Evolutionary conservation across 2,888 invertebrate species (phyloP), one percentile per base, ranked within the genome.

Genomic region (Phanerotoma sp.): DNA sequence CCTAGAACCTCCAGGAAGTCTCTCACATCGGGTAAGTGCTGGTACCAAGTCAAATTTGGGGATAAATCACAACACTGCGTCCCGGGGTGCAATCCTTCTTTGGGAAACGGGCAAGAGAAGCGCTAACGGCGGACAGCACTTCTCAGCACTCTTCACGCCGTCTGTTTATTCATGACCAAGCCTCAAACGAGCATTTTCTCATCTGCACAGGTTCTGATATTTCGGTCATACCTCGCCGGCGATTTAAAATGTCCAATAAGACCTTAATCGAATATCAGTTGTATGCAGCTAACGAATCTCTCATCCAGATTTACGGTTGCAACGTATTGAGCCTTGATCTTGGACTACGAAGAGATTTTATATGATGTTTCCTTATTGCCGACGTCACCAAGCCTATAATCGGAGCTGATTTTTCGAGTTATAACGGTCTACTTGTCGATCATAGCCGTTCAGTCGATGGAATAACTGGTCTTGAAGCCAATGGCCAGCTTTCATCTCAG

Each of bases 351-450:
- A 60, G 69, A 5, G 53, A 51, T 2, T 71, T 68, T 25, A 45
- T 57, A 0, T 75, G 72, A 71, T 51, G 61, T 1, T 75, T 74
- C 54, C 56, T 69, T 5, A n/a, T n/a, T n/a, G n/a, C n/a, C n/a
- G n/a, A n/a, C n/a, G n/a, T n/a, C n/a, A n/a, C n/a, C n/a, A n/a
- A n/a, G n/a, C n/a, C n/a, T n/a, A n/a, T n/a, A n/a, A n/a, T n/a
- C n/a, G n/a, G n/a, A n/a, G n/a, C n/a, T 6, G 30, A 30, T 40
- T 51, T 53, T 51, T 20, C 13, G 32, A 16, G 18, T 21, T 5
- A 41, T 28, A 22, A 21, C 35, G 9, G 21, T 20, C 16, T 37
- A 15, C 28, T 22, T 28, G n/a, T 38, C 30, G 3, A 30, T 11
- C 30, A n/a, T n/a, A n/a, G n/a, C n/a, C n/a, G n/a, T n/a, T n/a